Evolutionary conservation across 1,140 invertebrate genomes (phyloP).

Genomic region (Bursaphelenchus mucronatus): DNA sequence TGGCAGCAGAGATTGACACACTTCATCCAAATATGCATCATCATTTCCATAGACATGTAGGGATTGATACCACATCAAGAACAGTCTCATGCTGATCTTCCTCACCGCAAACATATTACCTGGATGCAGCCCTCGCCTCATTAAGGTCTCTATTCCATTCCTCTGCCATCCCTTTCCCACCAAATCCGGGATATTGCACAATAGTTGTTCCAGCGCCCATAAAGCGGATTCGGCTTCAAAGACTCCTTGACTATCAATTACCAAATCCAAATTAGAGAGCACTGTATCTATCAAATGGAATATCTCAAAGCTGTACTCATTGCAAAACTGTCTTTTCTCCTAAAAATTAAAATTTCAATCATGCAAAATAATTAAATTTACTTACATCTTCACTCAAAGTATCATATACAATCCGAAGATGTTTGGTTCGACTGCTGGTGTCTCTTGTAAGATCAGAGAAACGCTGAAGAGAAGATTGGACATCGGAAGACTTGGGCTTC

Average conservation of each 20-base stretch:
- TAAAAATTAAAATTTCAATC: constrained; percentile 26
- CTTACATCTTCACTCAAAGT: constrained; percentile 41
- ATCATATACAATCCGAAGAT: constrained; percentile 50
- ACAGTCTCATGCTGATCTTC: constrained; percentile 57
- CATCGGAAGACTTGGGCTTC: constrained; percentile 52
- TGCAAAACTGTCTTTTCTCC: constrained; percentile 57
- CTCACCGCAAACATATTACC: constrained; percentile 53
- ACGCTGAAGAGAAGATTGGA: constrained; percentile 48
- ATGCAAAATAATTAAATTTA: neutral
- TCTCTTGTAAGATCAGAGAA: constrained; percentile 52
- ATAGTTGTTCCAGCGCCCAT: constrained; percentile 56
- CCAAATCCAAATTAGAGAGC: constrained; percentile 41
- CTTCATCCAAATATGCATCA: constrained; percentile 41
- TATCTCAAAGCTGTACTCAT: constrained; percentile 55
- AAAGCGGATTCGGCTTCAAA: constrained; percentile 54
- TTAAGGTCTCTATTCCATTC: constrained; percentile 54
- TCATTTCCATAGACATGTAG: constrained; percentile 43
- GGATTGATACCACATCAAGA: constrained; percentile 59
- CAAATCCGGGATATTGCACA: constrained; percentile 54
- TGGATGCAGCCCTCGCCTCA: constrained; percentile 54
- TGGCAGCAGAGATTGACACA: constrained; percentile 55
- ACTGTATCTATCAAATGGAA: constrained; percentile 58
- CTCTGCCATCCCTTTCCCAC: constrained; percentile 59
- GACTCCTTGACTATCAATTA: constrained; percentile 33
- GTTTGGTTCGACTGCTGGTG: constrained; percentile 50